phyloP scores from a whole-genome alignment of 2,797 vertebrate species.

The Tamandua tetradactyla region DNA sequence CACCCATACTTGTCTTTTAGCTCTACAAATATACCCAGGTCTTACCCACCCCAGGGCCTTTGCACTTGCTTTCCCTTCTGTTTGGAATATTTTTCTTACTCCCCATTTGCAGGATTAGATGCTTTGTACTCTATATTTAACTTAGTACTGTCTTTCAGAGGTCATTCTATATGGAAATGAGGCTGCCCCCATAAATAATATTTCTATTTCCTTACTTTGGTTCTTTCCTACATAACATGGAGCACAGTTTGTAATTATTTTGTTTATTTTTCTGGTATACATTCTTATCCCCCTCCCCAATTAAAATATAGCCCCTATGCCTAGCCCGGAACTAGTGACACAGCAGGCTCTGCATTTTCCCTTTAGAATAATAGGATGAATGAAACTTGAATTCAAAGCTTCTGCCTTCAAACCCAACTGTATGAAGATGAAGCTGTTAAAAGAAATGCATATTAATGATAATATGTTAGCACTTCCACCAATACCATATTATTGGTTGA shows the following conservation, averaged over 20 bases:
- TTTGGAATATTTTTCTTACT: neutral
- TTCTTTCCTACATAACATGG: neutral
- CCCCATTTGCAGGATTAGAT: neutral
- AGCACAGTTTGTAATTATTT: neutral
- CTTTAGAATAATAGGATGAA: neutral
- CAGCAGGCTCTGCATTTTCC: neutral
- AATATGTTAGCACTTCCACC: neutral
- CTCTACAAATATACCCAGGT: neutral
- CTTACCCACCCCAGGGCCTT: neutral
- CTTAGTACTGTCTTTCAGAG: neutral
- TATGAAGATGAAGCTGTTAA: neutral
- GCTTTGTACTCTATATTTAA: neutral
- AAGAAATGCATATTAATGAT: constrained; percentile 6
- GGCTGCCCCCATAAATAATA: neutral
- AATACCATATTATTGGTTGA: neutral
- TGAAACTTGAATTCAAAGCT: neutral
- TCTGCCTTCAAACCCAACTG: neutral
- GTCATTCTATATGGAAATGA: neutral
- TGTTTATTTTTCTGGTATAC: neutral
- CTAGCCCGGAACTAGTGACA: neutral
- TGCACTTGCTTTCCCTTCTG: neutral
- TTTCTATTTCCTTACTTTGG: neutral
- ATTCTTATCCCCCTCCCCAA: neutral
- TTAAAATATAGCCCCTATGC: neutral
- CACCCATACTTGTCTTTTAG: neutral